Conservation (phyloP, 2,888 invertebrate genomes). For the Calameuta idolon region DNA sequence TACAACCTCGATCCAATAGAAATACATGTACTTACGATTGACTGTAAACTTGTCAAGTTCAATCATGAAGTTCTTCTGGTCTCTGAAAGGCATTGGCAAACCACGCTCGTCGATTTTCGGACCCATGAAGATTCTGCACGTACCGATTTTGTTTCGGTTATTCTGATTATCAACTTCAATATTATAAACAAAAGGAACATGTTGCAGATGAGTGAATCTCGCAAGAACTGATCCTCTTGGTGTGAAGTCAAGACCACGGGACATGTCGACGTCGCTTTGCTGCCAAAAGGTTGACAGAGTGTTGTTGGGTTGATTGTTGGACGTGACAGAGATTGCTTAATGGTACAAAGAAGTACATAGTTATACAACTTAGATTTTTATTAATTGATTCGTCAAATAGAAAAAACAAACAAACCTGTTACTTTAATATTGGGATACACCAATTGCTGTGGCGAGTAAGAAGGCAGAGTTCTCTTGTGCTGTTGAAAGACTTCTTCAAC, state of each 20-base stretch:
- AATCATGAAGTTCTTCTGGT: slow-evolving; percentile 73
- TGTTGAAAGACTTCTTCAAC: slow-evolving; percentile 55
- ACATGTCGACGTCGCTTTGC: slow-evolving; percentile 78
- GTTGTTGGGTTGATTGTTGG: slow-evolving; percentile 67
- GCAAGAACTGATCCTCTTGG: slow-evolving; percentile 78
- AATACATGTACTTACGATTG: slow-evolving; percentile 67
- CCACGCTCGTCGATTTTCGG: slow-evolving; percentile 74
- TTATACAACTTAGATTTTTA: slow-evolving; percentile 60
- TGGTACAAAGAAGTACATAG: slow-evolving; percentile 72
- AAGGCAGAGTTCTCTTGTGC: slow-evolving; percentile 75
- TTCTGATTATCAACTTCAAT: slow-evolving; percentile 67
- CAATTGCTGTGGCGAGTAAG: slow-evolving; percentile 73
- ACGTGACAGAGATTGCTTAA: slow-evolving; percentile 69
- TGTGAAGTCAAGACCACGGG: slow-evolving; percentile 81
- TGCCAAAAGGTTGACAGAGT: slow-evolving; percentile 79
- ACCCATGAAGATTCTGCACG: slow-evolving; percentile 76
- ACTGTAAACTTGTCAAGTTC: slow-evolving; percentile 77
- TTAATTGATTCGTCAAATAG: not conserved
- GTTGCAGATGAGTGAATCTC: slow-evolving; percentile 79
- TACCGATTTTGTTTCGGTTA: slow-evolving; percentile 69
- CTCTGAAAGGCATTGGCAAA: slow-evolving; percentile 71
- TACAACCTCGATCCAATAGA: not conserved
- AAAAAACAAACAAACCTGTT: slow-evolving; percentile 39
- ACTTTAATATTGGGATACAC: slow-evolving; percentile 74
- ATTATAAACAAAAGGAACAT: slow-evolving; percentile 75